Percentiles rank a stretch among this genome's conserved stretches.
Evolutionary conservation across 2,888 invertebrate genomes (phyloP).

Genomic region (Chymomyza caudatula): DNA sequence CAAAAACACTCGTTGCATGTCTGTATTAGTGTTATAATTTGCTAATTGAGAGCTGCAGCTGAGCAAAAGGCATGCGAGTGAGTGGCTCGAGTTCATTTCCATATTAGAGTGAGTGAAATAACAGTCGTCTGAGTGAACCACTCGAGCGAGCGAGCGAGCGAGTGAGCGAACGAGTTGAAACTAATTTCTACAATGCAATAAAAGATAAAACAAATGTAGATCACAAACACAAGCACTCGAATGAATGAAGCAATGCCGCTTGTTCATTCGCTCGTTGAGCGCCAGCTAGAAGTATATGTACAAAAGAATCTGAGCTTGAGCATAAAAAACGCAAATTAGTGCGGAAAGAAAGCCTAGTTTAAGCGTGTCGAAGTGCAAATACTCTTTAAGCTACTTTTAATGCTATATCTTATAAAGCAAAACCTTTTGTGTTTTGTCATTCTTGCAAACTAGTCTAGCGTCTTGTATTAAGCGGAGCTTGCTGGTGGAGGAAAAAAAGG

Average conservation of each 20-base stretch:
- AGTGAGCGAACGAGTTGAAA: conserved; percentile 27
- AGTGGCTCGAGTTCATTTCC: background rate
- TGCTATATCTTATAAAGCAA: too few species aligned
- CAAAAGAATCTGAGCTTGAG: conserved; percentile 31
- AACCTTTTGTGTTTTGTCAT: too few species aligned
- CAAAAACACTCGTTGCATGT: conserved; percentile 16
- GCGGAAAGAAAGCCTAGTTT: background rate
- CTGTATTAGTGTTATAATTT: conserved; percentile 51
- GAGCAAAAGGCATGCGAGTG: background rate
- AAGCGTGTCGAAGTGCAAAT: background rate
- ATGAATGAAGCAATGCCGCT: background rate
- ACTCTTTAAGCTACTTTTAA: too few species aligned
- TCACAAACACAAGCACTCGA: conserved; percentile 25
- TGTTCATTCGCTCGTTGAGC: background rate
- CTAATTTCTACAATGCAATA: conserved; percentile 24
- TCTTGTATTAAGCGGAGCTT: too few species aligned
- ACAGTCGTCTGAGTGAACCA: background rate
- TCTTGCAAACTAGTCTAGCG: too few species aligned
- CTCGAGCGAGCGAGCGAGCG: conserved; percentile 10
- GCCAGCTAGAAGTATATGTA: background rate
- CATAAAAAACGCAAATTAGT: conserved; percentile 21
- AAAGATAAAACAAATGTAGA: conserved; percentile 25
- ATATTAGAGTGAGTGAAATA: background rate
- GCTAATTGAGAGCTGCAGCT: conserved; percentile 62
- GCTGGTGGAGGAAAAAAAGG: too few species aligned